A percentile compares a stretch with the other conserved stretches of the same genome.
phyloP scores from a whole-genome alignment of 35 echinoderm and acorn worm species.

The Heliocidaris erythrogramma region DNA sequence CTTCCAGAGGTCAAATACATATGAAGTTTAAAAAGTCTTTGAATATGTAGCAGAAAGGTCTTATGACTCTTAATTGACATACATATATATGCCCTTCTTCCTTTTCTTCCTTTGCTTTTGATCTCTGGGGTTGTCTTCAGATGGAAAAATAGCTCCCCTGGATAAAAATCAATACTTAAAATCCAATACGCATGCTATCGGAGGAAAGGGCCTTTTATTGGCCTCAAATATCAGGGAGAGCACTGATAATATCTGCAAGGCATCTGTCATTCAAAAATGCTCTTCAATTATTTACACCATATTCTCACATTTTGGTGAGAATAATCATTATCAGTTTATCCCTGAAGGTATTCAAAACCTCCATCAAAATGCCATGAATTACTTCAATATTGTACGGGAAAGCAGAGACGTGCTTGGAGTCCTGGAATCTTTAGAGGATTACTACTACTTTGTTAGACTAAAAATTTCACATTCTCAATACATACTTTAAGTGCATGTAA shows the following conservation, averaged over 20 bases:
- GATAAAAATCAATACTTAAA: conserved; percentile 5
- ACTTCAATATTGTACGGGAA: not conserved
- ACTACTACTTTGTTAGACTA: too few species aligned
- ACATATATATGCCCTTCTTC: too few species aligned
- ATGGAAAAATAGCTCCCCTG: not conserved
- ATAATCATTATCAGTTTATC: not conserved
- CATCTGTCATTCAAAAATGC: not conserved
- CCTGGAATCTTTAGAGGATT: too few species aligned
- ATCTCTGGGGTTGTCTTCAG: not conserved
- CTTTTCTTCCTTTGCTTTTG: not conserved
- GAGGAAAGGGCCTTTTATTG: not conserved
- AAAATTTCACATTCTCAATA: too few species aligned
- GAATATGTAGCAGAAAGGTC: too few species aligned
- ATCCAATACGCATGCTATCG: not conserved
- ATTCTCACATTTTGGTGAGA: not conserved
- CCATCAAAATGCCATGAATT: not conserved
- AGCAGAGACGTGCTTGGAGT: not conserved
- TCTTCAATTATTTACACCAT: not conserved
- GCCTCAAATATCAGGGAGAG: not conserved
- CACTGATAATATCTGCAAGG: not conserved
- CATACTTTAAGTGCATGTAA: too few species aligned
- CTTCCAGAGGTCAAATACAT: too few species aligned
- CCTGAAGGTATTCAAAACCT: not conserved
- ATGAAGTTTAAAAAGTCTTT: too few species aligned
- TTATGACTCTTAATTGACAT: too few species aligned